Conservation (phyloP, 2,797 vertebrate genomes). For the Protonibea diacanthus region DNA sequence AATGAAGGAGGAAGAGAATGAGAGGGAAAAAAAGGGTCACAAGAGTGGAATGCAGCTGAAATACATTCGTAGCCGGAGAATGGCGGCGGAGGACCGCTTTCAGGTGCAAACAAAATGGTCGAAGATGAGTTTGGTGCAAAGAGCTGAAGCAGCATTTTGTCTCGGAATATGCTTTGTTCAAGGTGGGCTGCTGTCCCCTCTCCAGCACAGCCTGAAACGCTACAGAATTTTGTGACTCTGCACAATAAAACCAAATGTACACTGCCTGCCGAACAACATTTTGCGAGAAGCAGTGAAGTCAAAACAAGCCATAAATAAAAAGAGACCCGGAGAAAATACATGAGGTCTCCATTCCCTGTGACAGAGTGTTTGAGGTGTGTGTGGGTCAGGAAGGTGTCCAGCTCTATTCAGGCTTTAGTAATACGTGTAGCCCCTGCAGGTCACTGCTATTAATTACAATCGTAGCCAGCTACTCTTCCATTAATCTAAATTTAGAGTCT, state of each 20-base stretch:
- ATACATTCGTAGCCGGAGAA: constrained; percentile 33
- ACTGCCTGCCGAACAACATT: constrained; percentile 45
- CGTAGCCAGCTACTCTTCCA: constrained; percentile 65
- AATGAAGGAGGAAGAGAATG: constrained; percentile 33
- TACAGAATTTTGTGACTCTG: constrained; percentile 41
- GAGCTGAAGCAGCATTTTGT: constrained; percentile 71
- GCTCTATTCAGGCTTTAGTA: constrained; percentile 59
- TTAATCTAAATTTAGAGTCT: constrained; percentile 81
- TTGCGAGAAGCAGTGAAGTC: constrained; percentile 60
- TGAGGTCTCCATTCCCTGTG: constrained; percentile 56
- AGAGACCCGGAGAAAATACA: constrained; percentile 64
- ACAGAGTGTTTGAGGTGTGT: constrained; percentile 53
- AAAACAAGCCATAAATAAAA: constrained; percentile 71
- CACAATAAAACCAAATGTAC: constrained; percentile 52
- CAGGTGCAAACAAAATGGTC: constrained; percentile 56
- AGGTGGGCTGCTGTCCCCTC: constrained; percentile 50
- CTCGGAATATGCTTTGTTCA: constrained; percentile 46
- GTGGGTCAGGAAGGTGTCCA: constrained; percentile 54
- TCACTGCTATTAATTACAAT: constrained; percentile 79
- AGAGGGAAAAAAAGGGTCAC: constrained; percentile 22
- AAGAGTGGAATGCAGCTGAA: constrained; percentile 22
- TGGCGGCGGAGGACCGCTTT: constrained; percentile 8
- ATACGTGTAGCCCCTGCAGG: constrained; percentile 58
- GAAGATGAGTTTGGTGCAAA: constrained; percentile 43
- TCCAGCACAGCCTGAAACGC: constrained; percentile 28